Percentiles rank a stretch among this genome's conserved stretches.
phyloP scores from a whole-genome alignment of 2,113 vertebrate genomes.

The Ceyx melanurus region DNA sequence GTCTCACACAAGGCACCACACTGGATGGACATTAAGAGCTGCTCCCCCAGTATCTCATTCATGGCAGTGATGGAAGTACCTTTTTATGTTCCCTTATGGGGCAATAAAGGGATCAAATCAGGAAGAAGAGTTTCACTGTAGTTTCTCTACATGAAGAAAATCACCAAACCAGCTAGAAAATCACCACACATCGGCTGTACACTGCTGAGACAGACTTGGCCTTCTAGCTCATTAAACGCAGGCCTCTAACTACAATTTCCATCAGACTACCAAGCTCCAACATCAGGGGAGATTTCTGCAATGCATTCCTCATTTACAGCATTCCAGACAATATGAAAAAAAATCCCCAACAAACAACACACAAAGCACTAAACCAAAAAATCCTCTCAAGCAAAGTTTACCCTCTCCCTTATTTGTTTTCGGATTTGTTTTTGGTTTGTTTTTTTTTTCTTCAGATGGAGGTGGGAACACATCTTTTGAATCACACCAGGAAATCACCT shows the following conservation, averaged over 20 bases:
- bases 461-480: neutral
- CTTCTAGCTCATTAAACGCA: neutral
- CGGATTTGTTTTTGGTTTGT: too few relatives aligned
- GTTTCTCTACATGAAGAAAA: neutral
- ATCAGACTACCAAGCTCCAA: neutral
- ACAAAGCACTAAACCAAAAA: neutral
- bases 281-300: neutral
- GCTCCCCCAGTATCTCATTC: neutral
- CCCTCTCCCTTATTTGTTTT: neutral
- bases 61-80: neutral
- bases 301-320: neutral
- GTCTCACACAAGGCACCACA: neutral
- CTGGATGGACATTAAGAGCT: neutral
- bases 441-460: neutral
- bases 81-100: neutral
- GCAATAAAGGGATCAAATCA: neutral
- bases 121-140: neutral
- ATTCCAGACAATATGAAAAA: neutral
- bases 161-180: neutral
- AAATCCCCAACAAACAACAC: too few relatives aligned
- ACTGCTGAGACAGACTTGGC: neutral
- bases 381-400: neutral
- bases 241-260: neutral
- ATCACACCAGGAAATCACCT: neutral
- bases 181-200: fast-evolving